Evolutionary conservation across 2,113 vertebrate species (phyloP).

Genomic region (Typhlomys cinereus): DNA sequence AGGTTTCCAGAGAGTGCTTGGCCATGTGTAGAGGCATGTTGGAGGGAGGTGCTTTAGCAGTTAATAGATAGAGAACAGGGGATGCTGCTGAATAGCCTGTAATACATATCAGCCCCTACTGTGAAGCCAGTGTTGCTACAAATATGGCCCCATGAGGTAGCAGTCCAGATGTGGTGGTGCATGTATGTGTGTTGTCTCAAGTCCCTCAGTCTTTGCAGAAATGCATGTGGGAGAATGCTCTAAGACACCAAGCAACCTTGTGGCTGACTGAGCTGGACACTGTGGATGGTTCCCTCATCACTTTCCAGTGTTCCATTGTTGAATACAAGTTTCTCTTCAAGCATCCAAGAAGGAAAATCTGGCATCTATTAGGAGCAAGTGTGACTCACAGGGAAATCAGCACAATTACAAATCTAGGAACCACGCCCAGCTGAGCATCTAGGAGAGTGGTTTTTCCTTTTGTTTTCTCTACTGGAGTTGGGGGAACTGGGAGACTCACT

Average conservation of each 20-base stretch:
- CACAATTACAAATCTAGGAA: constrained; percentile 58
- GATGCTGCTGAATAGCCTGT: not conserved
- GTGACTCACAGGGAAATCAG: constrained; percentile 70
- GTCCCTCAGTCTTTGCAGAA: not conserved
- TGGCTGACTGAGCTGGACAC: constrained; percentile 20
- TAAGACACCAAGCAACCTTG: not conserved
- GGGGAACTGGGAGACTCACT: constrained; percentile 18
- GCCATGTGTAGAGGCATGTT: not conserved
- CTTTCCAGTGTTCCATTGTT: constrained; percentile 49
- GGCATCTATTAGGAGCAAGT: constrained; percentile 49
- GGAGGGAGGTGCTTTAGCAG: not conserved
- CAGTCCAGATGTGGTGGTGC: not conserved
- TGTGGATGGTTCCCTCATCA: constrained; percentile 45
- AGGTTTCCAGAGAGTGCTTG: not conserved
- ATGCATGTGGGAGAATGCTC: not conserved
- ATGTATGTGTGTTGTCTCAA: not conserved
- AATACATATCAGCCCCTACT: not conserved
- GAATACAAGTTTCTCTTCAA: constrained; percentile 56
- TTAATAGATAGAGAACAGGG: not conserved
- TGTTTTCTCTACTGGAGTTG: constrained; percentile 19
- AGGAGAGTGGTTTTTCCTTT: constrained; percentile 39
- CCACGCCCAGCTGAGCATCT: constrained; percentile 43
- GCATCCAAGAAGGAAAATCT: constrained; percentile 67
- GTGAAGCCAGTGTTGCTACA: not conserved
- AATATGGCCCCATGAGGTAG: not conserved